Evolutionary conservation across 2,113 vertebrate species (phyloP), one percentile per base, ranked within the genome.

Genomic region (Austrofundulus limnaeus): DNA sequence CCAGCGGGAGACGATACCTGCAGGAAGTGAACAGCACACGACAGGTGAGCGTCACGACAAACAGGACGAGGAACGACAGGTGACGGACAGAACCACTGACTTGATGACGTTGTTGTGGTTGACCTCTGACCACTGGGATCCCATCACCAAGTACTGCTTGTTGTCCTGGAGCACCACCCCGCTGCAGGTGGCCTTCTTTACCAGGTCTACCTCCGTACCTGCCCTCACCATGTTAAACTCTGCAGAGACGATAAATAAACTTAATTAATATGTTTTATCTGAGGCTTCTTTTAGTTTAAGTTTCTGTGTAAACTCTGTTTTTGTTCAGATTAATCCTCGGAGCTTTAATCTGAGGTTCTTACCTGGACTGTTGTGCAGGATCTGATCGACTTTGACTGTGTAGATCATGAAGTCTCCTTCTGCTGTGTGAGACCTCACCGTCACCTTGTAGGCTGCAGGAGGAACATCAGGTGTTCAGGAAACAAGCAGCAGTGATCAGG

Each of bases 1-100:
- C 96, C 87, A 98, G 77, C 12, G 94, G 92, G n/a, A 96, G 93
- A 54, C 94, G 92, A 61, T 94, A 96, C 82, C 96, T 98, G 67
- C 0, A 0, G 8, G 20, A 55, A 38, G n/a, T 2, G 1, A 21
- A 65, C 2, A 47, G 14, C 23, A 0, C 1, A 12, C 11, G 1
- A 7, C 1, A 11, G 11, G 39, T 55, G 12, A 81, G 46, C 3
- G 14, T 10, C 4, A 4, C 25, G 19, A 2, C 43, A 14, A 0
- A 37, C 25, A 14, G 23, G 11, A 20, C 5, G 14, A 54, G 16
- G 16, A 43, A 9, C 16, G 1, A 23, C 20, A 57, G 2, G 47
- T 43, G 16, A 5, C 38, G 13, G 0, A 8, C 19, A 56, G 49
- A 21, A 8, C 3, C 11, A 45, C 85, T 70, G 15, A 90, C 86